These are phyloP conservation scores for Sceloporus tristichus DNA, from an alignment of 2,113 vertebrate species.

Conservation along the genomic window DNA sequence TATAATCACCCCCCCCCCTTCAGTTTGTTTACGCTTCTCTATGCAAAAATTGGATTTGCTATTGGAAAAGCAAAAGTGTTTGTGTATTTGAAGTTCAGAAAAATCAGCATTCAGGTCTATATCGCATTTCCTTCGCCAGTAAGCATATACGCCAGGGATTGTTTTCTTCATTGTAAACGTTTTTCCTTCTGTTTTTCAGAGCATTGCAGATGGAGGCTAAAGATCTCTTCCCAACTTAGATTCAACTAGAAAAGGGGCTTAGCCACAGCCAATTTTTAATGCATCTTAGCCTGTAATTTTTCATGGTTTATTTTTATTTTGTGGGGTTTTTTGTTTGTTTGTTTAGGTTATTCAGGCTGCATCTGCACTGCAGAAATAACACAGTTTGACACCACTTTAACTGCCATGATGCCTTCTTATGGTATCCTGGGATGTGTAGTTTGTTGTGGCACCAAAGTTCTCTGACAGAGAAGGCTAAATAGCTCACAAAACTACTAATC, in stretches of 20 bases:
- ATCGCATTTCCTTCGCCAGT: constrained; percentile 32
- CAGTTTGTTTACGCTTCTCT: constrained; percentile 18
- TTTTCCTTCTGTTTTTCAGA: neutral
- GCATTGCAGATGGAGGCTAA: constrained; percentile 2
- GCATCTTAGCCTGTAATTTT: neutral
- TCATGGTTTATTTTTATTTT: neutral
- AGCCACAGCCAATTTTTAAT: neutral
- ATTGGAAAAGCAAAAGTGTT: constrained; percentile 24
- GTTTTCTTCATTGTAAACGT: constrained; percentile 27
- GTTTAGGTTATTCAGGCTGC: no score
- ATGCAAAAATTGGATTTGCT: constrained; percentile 35
- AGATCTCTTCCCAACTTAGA: neutral
- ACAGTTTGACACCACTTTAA: no score
- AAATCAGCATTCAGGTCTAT: constrained; percentile 9
- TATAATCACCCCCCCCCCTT: constrained; percentile 1
- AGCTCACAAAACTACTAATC: no score
- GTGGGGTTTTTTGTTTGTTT: neutral
- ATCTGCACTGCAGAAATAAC: no score
- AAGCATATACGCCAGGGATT: neutral
- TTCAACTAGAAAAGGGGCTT: neutral
- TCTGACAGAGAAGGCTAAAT: no score
- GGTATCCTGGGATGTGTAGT: no score
- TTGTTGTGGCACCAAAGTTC: no score
- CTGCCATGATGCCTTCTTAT: no score
- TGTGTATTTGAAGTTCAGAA: constrained; percentile 46